A percentile compares a stretch with the other conserved stretches of the same genome.
phyloP scores from a whole-genome alignment of 2,888 invertebrate genomes.

The Capitulum mitella region DNA sequence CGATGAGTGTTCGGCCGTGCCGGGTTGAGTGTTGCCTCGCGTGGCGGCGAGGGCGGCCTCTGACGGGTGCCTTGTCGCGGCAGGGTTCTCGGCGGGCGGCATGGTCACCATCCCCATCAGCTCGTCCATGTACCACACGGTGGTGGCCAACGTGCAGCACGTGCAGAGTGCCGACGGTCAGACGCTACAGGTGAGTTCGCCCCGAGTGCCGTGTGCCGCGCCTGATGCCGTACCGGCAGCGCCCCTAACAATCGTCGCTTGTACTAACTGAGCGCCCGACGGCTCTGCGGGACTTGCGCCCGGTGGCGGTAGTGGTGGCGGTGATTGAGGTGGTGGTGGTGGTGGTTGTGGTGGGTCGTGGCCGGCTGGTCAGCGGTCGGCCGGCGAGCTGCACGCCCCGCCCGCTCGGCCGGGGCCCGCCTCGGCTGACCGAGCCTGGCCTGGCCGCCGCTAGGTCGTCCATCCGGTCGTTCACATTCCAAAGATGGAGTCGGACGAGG shows the following conservation, averaged over 20 bases:
- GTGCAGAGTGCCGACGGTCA: slow-evolving; percentile 49
- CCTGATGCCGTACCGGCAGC: background rate
- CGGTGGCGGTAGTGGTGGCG: background rate
- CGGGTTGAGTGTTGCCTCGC: too few species aligned
- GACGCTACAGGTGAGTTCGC: slow-evolving; percentile 31
- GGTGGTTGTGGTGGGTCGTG: background rate
- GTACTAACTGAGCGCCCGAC: background rate
- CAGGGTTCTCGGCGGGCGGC: slow-evolving; percentile 46
- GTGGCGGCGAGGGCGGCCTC: too few species aligned
- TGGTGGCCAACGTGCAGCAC: slow-evolving; percentile 81
- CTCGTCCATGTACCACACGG: slow-evolving; percentile 91
- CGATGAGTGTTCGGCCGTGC: too few species aligned
- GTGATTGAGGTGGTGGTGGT: background rate
- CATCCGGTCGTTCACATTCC: slow-evolving; percentile 11
- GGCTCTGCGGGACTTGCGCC: too few species aligned
- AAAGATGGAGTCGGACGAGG: slow-evolving; percentile 2
- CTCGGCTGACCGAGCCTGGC: background rate
- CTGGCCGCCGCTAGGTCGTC: background rate
- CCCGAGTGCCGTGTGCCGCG: background rate
- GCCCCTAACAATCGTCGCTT: background rate
- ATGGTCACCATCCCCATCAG: slow-evolving; percentile 94
- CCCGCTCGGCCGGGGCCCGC: background rate
- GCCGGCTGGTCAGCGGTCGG: too few species aligned
- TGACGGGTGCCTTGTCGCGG: too few species aligned
- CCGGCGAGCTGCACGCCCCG: background rate